Base-by-base conservation (phyloP, 2,113 vertebrate species). In the Gorsachius goisagi region DNA sequence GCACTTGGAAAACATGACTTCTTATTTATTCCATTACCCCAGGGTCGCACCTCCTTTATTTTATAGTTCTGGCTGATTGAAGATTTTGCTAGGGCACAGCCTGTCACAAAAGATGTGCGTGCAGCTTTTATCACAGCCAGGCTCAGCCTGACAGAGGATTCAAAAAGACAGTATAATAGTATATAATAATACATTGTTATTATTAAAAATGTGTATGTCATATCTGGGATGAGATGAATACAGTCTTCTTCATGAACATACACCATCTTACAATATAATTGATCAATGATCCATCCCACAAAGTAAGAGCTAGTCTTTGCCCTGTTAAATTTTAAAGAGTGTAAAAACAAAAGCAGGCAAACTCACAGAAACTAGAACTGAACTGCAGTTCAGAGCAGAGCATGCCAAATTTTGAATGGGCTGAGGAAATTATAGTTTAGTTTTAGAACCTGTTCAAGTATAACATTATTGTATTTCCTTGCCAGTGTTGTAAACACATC, bases 401-500 rank as follows among this genome's bases (percentile, higher is more conserved):
- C 35, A 37, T 44, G 60, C 73, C 77, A 85, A 59, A 87, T 59
- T 85, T 44, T 84, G 64, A 85, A 68, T 18, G n/a, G n/a, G 22
- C 73, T 76, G 55, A 95, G 71, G 73, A 95, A 93, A 89, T 64
- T 37, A 63, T 6, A 69, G 44, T 53, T 96, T 50, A 5, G 10
- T 68, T 96, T 96, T 76, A 94, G 81, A 93, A 78, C 15, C 44
- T 79, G 53, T 62, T 91, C 85, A 60, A 79, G 15, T 82, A 23
- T 62, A 93, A 83, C 49, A 67, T 82, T 73, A 93, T 49, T 7
- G 1, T 47, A 74, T 88, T 91, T 93, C 39, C 27, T 53, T 76
- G 73, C 26, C 66, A 91, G 77, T 78, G 58, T 21, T 93, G 73
- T 87, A 87, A 94, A 95, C 28, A 69, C 33, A 92, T 73, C 62